A percentile compares a stretch with the other conserved stretches of the same genome.
Conservation (phyloP, 2,113 vertebrate species). For the Nanorana parkeri region DNA sequence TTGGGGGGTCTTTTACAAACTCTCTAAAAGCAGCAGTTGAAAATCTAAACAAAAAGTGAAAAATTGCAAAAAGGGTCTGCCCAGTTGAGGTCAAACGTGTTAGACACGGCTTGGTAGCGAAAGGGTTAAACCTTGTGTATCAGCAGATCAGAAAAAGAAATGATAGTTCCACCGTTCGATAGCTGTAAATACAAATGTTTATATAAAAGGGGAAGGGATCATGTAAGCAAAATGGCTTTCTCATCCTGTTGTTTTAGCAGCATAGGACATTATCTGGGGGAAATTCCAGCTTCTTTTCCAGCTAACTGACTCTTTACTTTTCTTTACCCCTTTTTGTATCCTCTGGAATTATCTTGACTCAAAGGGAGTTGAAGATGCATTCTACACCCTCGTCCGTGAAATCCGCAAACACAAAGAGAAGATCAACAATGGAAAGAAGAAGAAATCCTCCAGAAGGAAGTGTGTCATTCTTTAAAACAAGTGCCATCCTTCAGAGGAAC, state of each 20-base stretch:
- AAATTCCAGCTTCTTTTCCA: background rate
- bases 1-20: too few species aligned
- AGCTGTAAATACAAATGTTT: background rate
- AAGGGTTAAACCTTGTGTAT: too few species aligned
- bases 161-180: background rate
- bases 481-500: slow-evolving; percentile 21
- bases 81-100: too few species aligned
- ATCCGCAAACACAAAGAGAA: slow-evolving; percentile 85
- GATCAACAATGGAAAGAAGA: slow-evolving; percentile 83
- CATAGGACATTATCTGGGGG: background rate
- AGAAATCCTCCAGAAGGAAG: slow-evolving; percentile 80
- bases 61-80: too few species aligned
- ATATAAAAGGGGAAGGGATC: slow-evolving; percentile 4
- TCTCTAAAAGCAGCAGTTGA: too few species aligned
- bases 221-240: slow-evolving; percentile 2
- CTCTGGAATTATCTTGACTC: slow-evolving; percentile 6
- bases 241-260: background rate
- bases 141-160: too few species aligned
- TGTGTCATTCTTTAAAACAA: slow-evolving; percentile 75
- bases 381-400: slow-evolving; percentile 86
- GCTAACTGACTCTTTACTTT: background rate
- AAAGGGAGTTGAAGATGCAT: slow-evolving; percentile 85
- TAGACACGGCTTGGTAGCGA: too few species aligned
- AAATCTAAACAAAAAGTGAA: too few species aligned
- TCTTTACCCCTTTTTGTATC: background rate